Base-by-base conservation (phyloP, 2,113 vertebrate genomes). In the Salminus brasiliensis region DNA sequence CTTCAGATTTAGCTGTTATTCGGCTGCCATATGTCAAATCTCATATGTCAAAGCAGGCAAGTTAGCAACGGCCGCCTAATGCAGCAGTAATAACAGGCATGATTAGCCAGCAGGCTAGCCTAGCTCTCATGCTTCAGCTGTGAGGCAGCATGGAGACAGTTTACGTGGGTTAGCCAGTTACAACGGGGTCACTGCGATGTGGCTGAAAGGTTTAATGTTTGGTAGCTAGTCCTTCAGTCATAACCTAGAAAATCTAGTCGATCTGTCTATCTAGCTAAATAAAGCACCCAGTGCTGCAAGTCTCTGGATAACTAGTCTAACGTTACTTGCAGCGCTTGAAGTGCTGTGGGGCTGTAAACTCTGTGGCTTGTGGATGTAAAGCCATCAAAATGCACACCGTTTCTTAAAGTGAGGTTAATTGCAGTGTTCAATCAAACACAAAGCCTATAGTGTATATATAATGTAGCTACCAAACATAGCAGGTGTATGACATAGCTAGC, bases 41-140 rank as follows among this genome's bases (percentile, higher is more conserved):
- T 78, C 66, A 76, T 23, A 52, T 67, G 63, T 55, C 74, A 59
- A 45, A 55, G 36, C 59, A 21, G 21, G 21, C 27, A 60, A 63
- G 27, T 76, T 30, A 76, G 74, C 60, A 67, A 55, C 29, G 60
- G 11, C 21, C 52, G 52, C 52, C 52, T 55, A 32, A 49, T 67
- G 73, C 75, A 30, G 75, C 18, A 41, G 15, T 41, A 68, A 39
- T 70, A 60, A 62, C 60, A 67, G 43, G 65, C 66, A 32, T 15
- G 49, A 12, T 78, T 59, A 78, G 76, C 60, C 65, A 36, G 45
- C n/a, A n/a, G 70, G 76, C 36, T 39, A 77, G 30, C 65, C 62
- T 76, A 76, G 23, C 49, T 49, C 18, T 21, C 47, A 55, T 66
- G 30, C 29, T 62, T 65, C 41, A 36, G 59, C 21, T 32, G 18